phyloP scores from a whole-genome alignment of 2,888 invertebrate genomes.

The Drosophila subquinaria region DNA sequence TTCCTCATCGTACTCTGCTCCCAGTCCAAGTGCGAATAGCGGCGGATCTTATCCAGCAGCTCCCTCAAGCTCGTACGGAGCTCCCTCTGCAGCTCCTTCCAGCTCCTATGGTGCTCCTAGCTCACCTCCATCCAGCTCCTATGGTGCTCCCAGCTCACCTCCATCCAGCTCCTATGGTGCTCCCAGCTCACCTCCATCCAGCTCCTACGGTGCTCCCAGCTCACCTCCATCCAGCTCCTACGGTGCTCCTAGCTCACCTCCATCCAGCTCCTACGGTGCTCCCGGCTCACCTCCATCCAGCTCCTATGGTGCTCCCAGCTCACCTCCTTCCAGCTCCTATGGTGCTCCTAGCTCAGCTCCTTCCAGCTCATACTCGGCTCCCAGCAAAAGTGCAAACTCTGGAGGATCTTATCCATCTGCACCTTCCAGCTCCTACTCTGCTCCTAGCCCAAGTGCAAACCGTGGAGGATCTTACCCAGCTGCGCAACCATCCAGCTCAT shows the following conservation, averaged over 20 bases:
- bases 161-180: conserved; percentile 59
- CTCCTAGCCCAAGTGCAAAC: conserved; percentile 67
- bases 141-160: conserved; percentile 79
- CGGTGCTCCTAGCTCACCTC: conserved; percentile 36
- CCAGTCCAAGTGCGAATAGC: conserved; percentile 61
- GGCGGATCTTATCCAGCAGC: conserved; percentile 59
- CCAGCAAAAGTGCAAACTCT: conserved; percentile 20
- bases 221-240: conserved; percentile 24
- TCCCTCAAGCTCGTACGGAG: conserved; percentile 77
- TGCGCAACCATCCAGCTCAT: conserved; percentile 63
- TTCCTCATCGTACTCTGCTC: conserved; percentile 81
- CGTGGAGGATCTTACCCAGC: conserved; percentile 86
- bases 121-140: conserved; percentile 49
- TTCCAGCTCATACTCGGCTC: conserved; percentile 63
- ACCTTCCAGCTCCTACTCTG: conserved; percentile 56
- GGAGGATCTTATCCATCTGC: conserved; percentile 58
- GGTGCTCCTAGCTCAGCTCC: conserved; percentile 48
- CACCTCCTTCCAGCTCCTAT: conserved; percentile 33
- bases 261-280: conserved; percentile 65
- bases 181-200: conserved; percentile 42
- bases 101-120: conserved; percentile 85
- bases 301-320: not conserved
- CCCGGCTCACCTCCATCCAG: conserved; percentile 12
- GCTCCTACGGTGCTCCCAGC: conserved; percentile 42
- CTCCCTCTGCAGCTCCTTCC: conserved; percentile 82